Conservation (phyloP, 2,113 vertebrate species). For the Sterna hirundo region DNA sequence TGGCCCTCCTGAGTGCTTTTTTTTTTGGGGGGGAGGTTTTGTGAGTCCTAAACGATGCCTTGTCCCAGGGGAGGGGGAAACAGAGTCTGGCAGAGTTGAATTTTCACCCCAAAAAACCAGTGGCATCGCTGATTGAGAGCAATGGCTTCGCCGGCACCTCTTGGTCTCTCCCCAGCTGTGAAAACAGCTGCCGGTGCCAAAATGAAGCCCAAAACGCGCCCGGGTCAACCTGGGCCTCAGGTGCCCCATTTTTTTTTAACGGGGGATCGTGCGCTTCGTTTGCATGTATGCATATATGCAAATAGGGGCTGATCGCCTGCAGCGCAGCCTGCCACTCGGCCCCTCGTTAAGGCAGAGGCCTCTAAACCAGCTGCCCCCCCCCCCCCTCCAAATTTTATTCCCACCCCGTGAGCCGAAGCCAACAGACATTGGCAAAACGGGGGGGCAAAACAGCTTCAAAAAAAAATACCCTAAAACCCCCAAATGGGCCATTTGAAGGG, state of each 20-base stretch:
- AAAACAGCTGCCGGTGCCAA: background rate
- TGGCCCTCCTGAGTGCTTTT: background rate
- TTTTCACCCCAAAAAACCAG: background rate
- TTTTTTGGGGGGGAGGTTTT: background rate
- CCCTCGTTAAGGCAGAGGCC: background rate
- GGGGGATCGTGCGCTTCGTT: background rate
- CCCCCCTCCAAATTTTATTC: background rate
- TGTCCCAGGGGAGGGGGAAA: background rate
- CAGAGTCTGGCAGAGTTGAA: background rate
- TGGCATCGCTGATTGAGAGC: accelerated
- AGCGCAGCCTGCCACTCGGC: accelerated
- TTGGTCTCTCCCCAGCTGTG: background rate
- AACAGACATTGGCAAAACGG: accelerated
- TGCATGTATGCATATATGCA: constrained; percentile 56
- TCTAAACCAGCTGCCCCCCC: accelerated
- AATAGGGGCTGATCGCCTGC: background rate
- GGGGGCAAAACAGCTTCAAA: too few relatives aligned
- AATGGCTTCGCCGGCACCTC: background rate
- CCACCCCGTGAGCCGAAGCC: background rate
- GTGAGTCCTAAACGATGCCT: background rate
- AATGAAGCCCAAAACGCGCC: background rate
- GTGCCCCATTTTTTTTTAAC: background rate
- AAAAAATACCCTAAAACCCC: too few relatives aligned
- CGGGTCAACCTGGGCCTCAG: background rate
- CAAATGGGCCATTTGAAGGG: too few relatives aligned